Base-by-base conservation (phyloP, 2,113 vertebrate species). In the Gambusia affinis region DNA sequence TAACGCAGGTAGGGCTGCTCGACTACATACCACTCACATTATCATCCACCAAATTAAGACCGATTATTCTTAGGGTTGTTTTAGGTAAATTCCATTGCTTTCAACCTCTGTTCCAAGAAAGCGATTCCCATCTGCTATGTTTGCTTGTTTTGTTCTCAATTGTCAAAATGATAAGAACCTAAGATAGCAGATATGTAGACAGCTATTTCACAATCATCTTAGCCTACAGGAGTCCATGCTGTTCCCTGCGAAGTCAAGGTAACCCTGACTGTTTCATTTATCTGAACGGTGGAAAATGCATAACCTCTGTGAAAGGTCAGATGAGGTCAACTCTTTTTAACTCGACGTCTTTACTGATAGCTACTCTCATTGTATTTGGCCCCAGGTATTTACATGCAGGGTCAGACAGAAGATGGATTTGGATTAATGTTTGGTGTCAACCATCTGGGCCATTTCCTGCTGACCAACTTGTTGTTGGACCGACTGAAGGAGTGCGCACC, bases 391-490 rank as follows among this genome's bases (percentile, higher is more conserved):
- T 75, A n/a, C 64, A 33, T 89, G 74, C 80, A 88, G 42, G 92
- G 92, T 51, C 90, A 68, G 39, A 97, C 94, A 0, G 91, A 1
- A 95, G 96, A 68, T 88, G 64, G 10, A 96, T 94, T 0, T 91
- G 93, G 24, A 95, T 70, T 96, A 69, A 79, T 88, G 0, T 95
- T 98, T 33, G 96, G 96, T 5, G 96, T 99, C 33, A 98, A 98
- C 87, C 95, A 99, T 79, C 63, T 98, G 8, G 95, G 96, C 39
- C 97, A 96, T 77, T 98, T 98, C 85, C 93, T 98, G 65, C 93
- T 99, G 74, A 98, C 96, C 0, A 90, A 93, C 70, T 94, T 99
- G 67, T 93, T 99, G 75, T 85, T 98, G 86, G 93, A 95, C 44
- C 93, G 91, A 8, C 92, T 99, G 84, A 96, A 92, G 90, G 87